Evolutionary conservation across 2,888 invertebrate species (phyloP).

Genomic region (Sepiola atlantica): DNA sequence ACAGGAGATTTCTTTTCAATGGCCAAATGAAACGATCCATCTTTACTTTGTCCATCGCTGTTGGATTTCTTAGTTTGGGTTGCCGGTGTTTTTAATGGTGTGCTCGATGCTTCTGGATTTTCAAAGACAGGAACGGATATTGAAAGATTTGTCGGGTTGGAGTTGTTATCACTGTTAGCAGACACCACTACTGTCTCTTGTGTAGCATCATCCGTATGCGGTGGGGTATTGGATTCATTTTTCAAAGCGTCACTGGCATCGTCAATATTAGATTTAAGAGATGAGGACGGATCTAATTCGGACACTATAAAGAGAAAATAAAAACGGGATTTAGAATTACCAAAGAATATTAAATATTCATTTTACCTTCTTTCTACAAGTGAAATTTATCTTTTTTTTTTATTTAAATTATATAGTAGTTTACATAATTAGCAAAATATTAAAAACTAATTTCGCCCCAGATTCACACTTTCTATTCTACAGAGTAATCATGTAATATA

Average conservation of each 20-base stretch:
- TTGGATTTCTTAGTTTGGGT: background rate
- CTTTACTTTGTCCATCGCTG: background rate
- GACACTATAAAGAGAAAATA: background rate
- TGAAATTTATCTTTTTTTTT: too few species aligned
- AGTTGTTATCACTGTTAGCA: background rate
- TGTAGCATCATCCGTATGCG: background rate
- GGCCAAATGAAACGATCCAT: background rate
- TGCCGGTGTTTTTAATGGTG: background rate
- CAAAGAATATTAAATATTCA: too few species aligned
- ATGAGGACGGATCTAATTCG: background rate
- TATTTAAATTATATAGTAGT: too few species aligned
- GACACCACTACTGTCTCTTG: background rate
- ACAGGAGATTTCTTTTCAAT: background rate
- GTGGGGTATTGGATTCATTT: background rate
- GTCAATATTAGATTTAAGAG: background rate
- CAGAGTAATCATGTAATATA: too few species aligned
- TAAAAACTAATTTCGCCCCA: too few species aligned
- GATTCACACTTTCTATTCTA: too few species aligned
- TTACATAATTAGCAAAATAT: too few species aligned
- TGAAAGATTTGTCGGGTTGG: background rate
- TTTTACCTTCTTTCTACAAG: too few species aligned
- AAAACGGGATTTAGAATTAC: background rate
- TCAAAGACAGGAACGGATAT: background rate
- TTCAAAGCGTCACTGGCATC: background rate
- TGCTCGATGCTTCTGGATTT: slow-evolving; percentile 36